These are phyloP conservation scores for Heteronetta atricapilla DNA, from an alignment of 2,113 vertebrate genomes.

Conservation along the genomic window DNA sequence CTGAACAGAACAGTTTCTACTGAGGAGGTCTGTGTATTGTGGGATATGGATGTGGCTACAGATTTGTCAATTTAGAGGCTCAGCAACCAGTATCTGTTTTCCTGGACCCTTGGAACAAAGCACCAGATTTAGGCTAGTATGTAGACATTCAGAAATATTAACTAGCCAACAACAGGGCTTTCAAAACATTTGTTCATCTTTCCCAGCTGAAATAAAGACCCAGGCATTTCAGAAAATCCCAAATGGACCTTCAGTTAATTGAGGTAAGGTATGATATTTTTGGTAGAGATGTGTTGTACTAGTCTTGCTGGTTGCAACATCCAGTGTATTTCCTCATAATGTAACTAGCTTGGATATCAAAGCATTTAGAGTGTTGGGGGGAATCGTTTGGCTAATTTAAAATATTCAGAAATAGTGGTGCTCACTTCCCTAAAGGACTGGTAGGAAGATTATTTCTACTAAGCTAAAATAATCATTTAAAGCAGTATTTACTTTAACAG, in stretches of 20 bases:
- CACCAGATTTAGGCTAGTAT: not conserved
- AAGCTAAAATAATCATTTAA: not conserved
- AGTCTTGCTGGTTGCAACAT: not conserved
- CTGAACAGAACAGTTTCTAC: not conserved
- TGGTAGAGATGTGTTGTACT: not conserved
- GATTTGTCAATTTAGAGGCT: not conserved
- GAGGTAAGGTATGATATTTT: not conserved
- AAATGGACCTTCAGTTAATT: not conserved
- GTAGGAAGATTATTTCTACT: not conserved
- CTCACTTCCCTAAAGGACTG: not conserved
- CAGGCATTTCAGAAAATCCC: not conserved
- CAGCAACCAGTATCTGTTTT: not conserved
- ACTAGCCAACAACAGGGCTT: not conserved
- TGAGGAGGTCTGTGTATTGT: not conserved
- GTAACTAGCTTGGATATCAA: not conserved
- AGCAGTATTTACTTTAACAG: slow-evolving; percentile 15
- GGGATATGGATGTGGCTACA: no score
- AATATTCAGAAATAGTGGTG: no score
- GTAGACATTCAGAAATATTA: not conserved
- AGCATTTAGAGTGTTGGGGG: no score
- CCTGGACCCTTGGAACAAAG: not conserved
- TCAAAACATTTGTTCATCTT: not conserved
- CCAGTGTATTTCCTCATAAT: not conserved
- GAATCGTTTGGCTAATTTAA: no score
- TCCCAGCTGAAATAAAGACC: not conserved